Percentiles rank a stretch among this genome's conserved stretches.
Conservation (phyloP, 1,140 invertebrate species). For the Lutraria rhynchaena region DNA sequence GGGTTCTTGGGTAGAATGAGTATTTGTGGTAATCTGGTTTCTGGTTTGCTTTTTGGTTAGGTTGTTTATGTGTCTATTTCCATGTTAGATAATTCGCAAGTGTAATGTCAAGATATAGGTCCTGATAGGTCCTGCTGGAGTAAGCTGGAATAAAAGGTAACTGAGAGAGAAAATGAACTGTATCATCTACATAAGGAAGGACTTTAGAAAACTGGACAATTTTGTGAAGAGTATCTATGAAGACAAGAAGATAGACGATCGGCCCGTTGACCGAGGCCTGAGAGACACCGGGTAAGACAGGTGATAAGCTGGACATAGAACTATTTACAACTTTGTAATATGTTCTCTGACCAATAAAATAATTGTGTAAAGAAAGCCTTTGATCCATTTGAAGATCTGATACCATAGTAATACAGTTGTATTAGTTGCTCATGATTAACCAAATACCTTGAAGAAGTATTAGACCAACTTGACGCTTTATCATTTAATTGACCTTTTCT, state of each 20-base stretch:
- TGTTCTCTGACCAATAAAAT: constrained; percentile 36
- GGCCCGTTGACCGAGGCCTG: no score
- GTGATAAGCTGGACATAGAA: constrained; percentile 8
- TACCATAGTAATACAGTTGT: no score
- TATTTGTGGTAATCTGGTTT: constrained; percentile 9
- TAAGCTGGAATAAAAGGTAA: neutral
- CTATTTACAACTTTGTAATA: constrained; percentile 60
- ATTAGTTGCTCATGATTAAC: no score
- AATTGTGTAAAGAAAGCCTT: no score
- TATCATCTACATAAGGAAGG: constrained; percentile 38
- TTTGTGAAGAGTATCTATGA: constrained; percentile 59
- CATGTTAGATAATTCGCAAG: constrained; percentile 22
- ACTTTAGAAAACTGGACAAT: constrained; percentile 1
- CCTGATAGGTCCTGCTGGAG: constrained; percentile 13
- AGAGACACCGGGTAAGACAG: constrained; percentile 54
- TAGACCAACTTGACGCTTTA: no score
- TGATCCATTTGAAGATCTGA: constrained; percentile 49
- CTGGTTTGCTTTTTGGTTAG: constrained; percentile 5
- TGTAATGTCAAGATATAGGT: constrained; percentile 20
- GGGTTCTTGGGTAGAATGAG: constrained; percentile 8
- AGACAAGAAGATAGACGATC: constrained; percentile 60
- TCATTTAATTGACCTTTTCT: no score
- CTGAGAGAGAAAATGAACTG: neutral
- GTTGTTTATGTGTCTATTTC: constrained; percentile 37
- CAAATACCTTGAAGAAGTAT: no score